Base-by-base conservation (phyloP, 2,888 invertebrate species). In the Volucella inanis region DNA sequence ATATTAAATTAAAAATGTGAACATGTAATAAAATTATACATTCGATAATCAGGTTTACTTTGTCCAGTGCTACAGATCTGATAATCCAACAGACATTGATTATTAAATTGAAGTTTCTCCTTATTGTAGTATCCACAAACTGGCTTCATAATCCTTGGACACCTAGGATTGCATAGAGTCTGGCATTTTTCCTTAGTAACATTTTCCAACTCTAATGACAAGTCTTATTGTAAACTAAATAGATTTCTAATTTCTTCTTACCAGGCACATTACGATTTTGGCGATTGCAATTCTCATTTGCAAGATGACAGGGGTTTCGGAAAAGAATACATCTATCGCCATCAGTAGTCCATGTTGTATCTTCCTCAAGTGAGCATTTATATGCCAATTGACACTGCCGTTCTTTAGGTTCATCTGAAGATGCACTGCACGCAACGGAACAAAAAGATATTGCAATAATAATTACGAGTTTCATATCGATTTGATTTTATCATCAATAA, bases 111-210 rank as follows among this genome's bases (percentile, higher is more conserved):
- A 38, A 2, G 59, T 62, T 1, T 62, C 11, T 9, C 31, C 1
- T 61, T 65, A n/a, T 49, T 62, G 38, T 74, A 83, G 15, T 70
- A 61, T 1, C 76, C 87, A 10, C 87, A 87, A n/a, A 87, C 62
- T 6, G 87, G 84, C 11, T 55, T 43, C 54, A 22, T 50, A 3
- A 49, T 59, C 49, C 11, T 18, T 6, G 70, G 15, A n/a, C 84
- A 87, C 0, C 9, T 4, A 22, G 54, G 11, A 1, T 39, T 54
- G 57, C 87, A 87, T 4, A 81, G 39, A 11, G n/a, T 22, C 31
- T 78, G 78, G 18, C 87, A 87, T 9, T 81, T 18, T 11, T 77
- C 57, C 18, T 62, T 52, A 0, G 52, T 8, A 8, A 75, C 18
- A 50, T n/a, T n/a, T 18, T 65, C 41, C 22, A 68, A 38, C 18